A percentile compares a stretch with the other conserved stretches of the same genome.
Conservation (phyloP, 2,888 invertebrate species). For the Thysanoteuthis rhombus region DNA sequence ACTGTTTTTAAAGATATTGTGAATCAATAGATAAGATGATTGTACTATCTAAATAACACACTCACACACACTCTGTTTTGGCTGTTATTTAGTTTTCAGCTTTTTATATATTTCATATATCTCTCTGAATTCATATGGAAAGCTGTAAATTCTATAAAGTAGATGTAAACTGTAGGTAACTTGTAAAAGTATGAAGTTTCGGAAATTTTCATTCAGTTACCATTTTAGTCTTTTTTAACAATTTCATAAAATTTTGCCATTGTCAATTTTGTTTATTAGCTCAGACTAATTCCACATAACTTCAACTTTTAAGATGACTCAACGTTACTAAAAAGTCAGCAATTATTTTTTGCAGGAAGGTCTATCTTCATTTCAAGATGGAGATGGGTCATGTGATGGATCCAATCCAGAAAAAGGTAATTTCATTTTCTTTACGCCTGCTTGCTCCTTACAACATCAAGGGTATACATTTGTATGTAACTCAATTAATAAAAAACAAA, state of each 20-base stretch:
- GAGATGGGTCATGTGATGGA: conserved; percentile 54
- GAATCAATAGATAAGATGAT: too few relatives aligned
- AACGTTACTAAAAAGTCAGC: not conserved
- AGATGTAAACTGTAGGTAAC: not conserved
- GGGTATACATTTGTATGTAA: not conserved
- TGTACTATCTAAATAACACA: too few relatives aligned
- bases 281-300: too few relatives aligned
- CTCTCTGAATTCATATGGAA: too few relatives aligned
- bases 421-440: not conserved
- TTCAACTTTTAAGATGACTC: not conserved
- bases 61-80: too few relatives aligned
- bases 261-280: not conserved
- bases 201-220: not conserved
- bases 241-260: not conserved
- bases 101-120: too few relatives aligned
- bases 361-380: conserved; percentile 50
- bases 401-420: conserved; percentile 61
- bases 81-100: too few relatives aligned
- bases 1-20: too few relatives aligned
- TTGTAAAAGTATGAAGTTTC: not conserved
- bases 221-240: not conserved
- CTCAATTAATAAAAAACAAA: too few relatives aligned
- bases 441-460: not conserved
- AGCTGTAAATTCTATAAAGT: too few relatives aligned
- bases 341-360: conserved; percentile 45